These are phyloP conservation scores for Erpobdella octoculata DNA, from an alignment of 2,888 invertebrate species.

Conservation along the genomic window DNA sequence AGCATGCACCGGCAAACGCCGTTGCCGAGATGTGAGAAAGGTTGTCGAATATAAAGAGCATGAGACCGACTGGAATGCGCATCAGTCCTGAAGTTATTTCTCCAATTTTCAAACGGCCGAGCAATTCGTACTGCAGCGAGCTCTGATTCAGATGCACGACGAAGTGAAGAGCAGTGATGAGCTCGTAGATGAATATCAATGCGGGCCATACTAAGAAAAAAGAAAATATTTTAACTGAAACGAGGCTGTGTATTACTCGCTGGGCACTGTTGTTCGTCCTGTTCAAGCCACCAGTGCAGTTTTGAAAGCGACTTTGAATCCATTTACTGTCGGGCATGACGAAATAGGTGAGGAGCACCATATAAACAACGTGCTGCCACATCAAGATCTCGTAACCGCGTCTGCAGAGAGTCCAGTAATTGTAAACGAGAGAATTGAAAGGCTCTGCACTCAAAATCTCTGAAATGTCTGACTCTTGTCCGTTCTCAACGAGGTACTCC, in stretches of 20 bases:
- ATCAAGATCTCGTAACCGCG: slow-evolving; percentile 28
- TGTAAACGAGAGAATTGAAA: slow-evolving; percentile 28
- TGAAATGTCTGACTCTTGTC: slow-evolving; percentile 10
- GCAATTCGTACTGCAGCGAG: slow-evolving; percentile 11
- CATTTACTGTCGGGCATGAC: slow-evolving; percentile 26
- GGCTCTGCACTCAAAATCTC: slow-evolving; percentile 28
- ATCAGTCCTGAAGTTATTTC: slow-evolving; percentile 32
- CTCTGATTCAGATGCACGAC: neutral
- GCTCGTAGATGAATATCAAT: slow-evolving; percentile 26
- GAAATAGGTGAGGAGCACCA: slow-evolving; percentile 31
- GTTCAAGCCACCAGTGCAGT: neutral
- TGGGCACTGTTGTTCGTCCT: neutral
- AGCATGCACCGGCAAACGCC: slow-evolving; percentile 40
- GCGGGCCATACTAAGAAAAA: slow-evolving; percentile 26
- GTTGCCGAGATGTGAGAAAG: slow-evolving; percentile 34
- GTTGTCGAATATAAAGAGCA: slow-evolving; percentile 31
- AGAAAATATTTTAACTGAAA: slow-evolving; percentile 18
- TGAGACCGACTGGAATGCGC: slow-evolving; percentile 28
- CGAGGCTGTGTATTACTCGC: neutral
- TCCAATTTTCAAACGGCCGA: slow-evolving; percentile 25
- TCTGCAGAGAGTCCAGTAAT: slow-evolving; percentile 31
- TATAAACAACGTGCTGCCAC: slow-evolving; percentile 31
- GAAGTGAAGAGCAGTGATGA: slow-evolving; percentile 17
- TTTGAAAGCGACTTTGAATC: slow-evolving; percentile 23
- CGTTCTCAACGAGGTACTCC: slow-evolving; percentile 17